These are phyloP conservation scores for Cataglyphis altisquamis DNA, from an alignment of 2,888 invertebrate genomes.

Conservation along the genomic window DNA sequence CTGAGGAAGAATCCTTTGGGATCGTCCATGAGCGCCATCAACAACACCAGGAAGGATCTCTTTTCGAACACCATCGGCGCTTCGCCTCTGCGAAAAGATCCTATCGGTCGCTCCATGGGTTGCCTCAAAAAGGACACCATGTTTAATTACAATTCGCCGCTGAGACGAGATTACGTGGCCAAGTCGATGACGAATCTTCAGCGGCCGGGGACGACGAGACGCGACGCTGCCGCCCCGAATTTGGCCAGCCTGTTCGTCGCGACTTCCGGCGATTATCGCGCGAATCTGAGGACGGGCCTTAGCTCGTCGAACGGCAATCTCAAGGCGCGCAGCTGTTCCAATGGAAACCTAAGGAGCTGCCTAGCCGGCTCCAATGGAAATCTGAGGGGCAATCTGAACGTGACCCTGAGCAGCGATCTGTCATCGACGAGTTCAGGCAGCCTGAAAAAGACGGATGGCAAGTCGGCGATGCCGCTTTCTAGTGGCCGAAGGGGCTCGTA, in stretches of 20 bases:
- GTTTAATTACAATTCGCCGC: constrained; percentile 79
- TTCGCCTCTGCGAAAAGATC: constrained; percentile 86
- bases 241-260: constrained; percentile 78
- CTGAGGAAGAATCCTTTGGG: constrained; percentile 89
- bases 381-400: constrained; percentile 80
- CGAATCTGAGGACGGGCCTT: constrained; percentile 87
- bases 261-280: constrained; percentile 63
- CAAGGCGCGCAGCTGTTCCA: constrained; percentile 71
- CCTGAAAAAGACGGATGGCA: constrained; percentile 77
- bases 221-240: constrained; percentile 70
- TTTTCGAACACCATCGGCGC: constrained; percentile 69
- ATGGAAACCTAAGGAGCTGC: constrained; percentile 81
- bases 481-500: constrained; percentile 87
- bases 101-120: constrained; percentile 83
- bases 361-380: constrained; percentile 80
- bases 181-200: constrained; percentile 84
- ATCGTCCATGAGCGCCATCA: constrained; percentile 83
- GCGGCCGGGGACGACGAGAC: constrained; percentile 71
- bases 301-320: constrained; percentile 84
- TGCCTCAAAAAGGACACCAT: constrained; percentile 82
- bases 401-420: constrained; percentile 82
- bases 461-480: constrained; percentile 61
- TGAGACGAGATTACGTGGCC: constrained; percentile 84
- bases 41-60: constrained; percentile 78
- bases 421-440: constrained; percentile 74